Evolutionary conservation across 64 coral and sea anemone species (phyloP), one percentile per base, ranked within the genome.

Genomic region (Hydrozoanthus tunicans): DNA sequence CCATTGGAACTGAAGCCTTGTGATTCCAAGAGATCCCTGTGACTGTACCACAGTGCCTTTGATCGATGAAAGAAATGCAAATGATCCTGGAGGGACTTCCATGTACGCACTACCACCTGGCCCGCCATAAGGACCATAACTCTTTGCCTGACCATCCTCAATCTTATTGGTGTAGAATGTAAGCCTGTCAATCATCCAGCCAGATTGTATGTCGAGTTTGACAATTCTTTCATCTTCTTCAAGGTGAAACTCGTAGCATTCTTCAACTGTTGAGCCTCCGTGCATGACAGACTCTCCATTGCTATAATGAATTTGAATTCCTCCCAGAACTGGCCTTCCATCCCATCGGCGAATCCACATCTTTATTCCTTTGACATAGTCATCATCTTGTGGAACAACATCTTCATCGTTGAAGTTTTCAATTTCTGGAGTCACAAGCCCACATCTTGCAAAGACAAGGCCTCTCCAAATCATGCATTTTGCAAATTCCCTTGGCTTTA

Each of bases 271-370:
- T 55, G 24, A 11, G 7, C 84, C 32, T 6, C 91, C 96, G 86
- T 94, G 78, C 79, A 91, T 86, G 6, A 53, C 54, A 13, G 81
- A 56, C 12, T 90, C 58, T 5, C 70, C 81, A 88, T 92, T 90
- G 14, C 82, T 91, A 66, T 98, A 98, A 65, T 75, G 81, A 62
- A 98, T 65, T 70, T 94, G 90, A 4, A 98, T 63, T 11, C 96
- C 96, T 51, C 93, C 96, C 79, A 98, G 66, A 13, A 98, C 96
- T 90, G 80, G 80, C 55, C 86, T 64, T 1, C 96, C 93, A 90
- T 98, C 96, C 96, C 96, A 98, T 5, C 64, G 57, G 13, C 96
- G 93, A 81, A 94, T 94, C 96, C 96, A 98, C 0, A 98, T 63
- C 63, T 98, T 89, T 93, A 98, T 98, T 62, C 96, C 96, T 54